phyloP scores from a whole-genome alignment of 2,113 vertebrate species.

The Mugil cephalus region DNA sequence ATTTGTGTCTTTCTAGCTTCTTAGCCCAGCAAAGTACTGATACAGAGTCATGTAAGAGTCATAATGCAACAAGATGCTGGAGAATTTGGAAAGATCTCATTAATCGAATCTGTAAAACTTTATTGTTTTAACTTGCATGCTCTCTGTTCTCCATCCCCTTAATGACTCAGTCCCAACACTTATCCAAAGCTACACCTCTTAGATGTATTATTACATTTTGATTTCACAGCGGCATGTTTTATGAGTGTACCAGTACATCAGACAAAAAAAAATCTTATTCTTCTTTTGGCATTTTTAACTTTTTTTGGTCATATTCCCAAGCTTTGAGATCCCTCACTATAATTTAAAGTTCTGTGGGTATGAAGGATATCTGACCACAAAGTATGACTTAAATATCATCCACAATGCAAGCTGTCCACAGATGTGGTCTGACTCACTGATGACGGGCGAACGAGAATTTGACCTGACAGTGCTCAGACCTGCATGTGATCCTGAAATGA shows the following conservation, averaged over 20 bases:
- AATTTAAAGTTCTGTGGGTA: constrained; percentile 13
- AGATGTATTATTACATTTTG: constrained; percentile 23
- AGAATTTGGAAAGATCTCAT: too few species aligned
- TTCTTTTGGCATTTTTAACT: constrained; percentile 11
- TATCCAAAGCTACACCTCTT: background rate
- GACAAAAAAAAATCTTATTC: constrained; percentile 17
- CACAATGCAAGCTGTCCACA: constrained; percentile 2
- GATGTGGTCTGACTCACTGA: constrained; percentile 15
- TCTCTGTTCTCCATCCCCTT: constrained; percentile 7
- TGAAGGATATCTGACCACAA: constrained; percentile 7
- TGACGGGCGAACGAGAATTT: constrained; percentile 21
- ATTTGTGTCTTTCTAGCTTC: too few species aligned
- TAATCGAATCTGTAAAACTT: too few species aligned
- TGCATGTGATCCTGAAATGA: constrained; percentile 55
- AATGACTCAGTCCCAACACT: constrained; percentile 3
- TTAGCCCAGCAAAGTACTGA: too few species aligned
- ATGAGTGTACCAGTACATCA: constrained; percentile 3
- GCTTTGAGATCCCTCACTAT: background rate
- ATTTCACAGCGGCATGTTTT: constrained; percentile 16
- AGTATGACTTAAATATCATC: constrained; percentile 9
- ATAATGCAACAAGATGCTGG: too few species aligned
- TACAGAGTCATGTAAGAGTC: too few species aligned
- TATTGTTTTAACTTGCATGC: constrained; percentile 12
- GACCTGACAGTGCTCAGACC: constrained; percentile 46
- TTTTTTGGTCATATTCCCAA: background rate